Conservation (phyloP, 1,140 invertebrate genomes). For the Dryas iulia region DNA sequence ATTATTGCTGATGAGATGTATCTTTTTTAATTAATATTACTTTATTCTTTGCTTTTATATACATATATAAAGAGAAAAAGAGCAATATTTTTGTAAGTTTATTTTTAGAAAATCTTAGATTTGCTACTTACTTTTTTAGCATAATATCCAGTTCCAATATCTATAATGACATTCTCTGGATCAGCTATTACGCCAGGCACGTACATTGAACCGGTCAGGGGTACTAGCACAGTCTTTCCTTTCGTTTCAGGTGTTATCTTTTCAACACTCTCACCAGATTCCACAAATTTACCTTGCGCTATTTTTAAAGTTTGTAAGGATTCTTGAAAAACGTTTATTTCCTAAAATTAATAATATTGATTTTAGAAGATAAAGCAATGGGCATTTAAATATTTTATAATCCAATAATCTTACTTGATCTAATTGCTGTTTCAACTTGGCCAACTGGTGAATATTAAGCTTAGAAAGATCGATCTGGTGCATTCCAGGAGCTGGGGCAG, state of each 20-base stretch:
- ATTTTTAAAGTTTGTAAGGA: conserved; percentile 93
- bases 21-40: too few relatives aligned
- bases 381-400: neutral
- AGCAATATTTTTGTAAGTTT: too few relatives aligned
- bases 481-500: conserved; percentile 82
- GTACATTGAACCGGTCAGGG: conserved; percentile 96
- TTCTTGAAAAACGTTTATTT: conserved; percentile 92
- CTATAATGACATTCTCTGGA: conserved; percentile 91
- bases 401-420: conserved; percentile 84
- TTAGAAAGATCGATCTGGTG: conserved; percentile 89
- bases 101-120: neutral
- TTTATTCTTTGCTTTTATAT: too few relatives aligned
- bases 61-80: too few relatives aligned
- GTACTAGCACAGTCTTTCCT: conserved; percentile 93
- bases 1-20: too few relatives aligned
- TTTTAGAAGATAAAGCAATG: too few relatives aligned
- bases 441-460: conserved; percentile 89
- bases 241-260: conserved; percentile 87
- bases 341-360: conserved; percentile 82
- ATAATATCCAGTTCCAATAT: conserved; percentile 97
- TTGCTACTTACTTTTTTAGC: conserved; percentile 88
- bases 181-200: conserved; percentile 92
- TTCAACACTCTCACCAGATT: conserved; percentile 91
- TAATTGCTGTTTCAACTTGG: conserved; percentile 91
- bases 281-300: conserved; percentile 93